A percentile compares a stretch with the other conserved stretches of the same genome.
These are phyloP conservation scores for Limnephilus rhombicus DNA, from an alignment of 2,888 invertebrate species.

Conservation along the genomic window DNA sequence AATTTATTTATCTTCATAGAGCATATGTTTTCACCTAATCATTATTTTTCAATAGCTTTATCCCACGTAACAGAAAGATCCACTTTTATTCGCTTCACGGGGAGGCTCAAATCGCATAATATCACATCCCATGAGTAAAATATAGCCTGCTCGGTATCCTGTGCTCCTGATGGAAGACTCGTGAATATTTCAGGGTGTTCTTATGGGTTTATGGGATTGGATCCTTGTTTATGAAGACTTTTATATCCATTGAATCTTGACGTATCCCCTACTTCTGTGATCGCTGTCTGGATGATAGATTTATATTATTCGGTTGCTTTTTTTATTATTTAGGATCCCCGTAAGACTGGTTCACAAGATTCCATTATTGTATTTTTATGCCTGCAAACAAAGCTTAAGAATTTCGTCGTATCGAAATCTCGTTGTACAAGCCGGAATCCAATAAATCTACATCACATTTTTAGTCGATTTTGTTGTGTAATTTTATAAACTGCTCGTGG, in stretches of 20 bases:
- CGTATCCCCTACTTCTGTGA: not conserved
- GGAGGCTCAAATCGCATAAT: not conserved
- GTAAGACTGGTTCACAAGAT: not conserved
- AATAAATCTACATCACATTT: too few species aligned
- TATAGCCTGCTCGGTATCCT: not conserved
- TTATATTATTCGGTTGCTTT: not conserved
- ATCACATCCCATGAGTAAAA: not conserved
- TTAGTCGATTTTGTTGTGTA: too few species aligned
- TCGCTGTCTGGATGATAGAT: not conserved
- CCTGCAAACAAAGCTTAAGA: not conserved
- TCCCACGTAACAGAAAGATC: not conserved
- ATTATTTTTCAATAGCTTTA: too few species aligned
- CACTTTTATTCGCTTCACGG: not conserved
- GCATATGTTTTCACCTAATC: not conserved
- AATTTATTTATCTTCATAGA: not conserved
- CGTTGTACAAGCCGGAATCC: too few species aligned
- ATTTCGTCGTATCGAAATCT: too few species aligned
- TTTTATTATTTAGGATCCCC: not conserved
- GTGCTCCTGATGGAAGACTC: not conserved
- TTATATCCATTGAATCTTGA: not conserved
- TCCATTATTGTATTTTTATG: not conserved
- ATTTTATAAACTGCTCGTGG: too few species aligned
- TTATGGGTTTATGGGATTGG: not conserved
- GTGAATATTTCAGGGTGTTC: not conserved
- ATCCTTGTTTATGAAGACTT: not conserved